A percentile compares a stretch with the other conserved stretches of the same genome.
These are phyloP conservation scores for Sebastiscus tertius DNA, from an alignment of 2,797 vertebrate species.

Conservation along the genomic window DNA sequence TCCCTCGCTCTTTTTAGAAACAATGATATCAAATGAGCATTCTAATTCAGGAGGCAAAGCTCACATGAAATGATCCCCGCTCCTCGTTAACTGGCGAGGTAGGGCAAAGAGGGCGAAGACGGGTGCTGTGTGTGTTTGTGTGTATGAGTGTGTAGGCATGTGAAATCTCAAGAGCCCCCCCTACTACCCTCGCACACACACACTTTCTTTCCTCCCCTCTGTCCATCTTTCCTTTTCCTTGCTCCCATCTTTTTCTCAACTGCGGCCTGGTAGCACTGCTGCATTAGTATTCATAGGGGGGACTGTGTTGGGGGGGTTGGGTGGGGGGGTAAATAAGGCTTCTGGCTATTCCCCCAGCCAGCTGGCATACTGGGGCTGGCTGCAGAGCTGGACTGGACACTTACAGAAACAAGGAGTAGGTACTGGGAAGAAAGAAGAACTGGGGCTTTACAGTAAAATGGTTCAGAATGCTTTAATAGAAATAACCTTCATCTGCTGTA, in stretches of 20 bases:
- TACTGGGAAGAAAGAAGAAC: constrained; percentile 32
- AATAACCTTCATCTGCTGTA: constrained; percentile 30
- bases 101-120: constrained; percentile 50
- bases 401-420: constrained; percentile 54
- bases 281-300: constrained; percentile 73
- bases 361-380: constrained; percentile 65
- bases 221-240: constrained; percentile 42
- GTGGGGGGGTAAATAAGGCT: constrained; percentile 54
- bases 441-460: constrained; percentile 32
- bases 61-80: constrained; percentile 83
- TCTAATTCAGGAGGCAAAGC: constrained; percentile 84
- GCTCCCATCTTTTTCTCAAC: constrained; percentile 38
- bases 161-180: constrained; percentile 21
- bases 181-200: not conserved
- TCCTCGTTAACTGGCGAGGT: constrained; percentile 83
- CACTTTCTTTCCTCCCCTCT: constrained; percentile 14
- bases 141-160: constrained; percentile 32
- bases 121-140: constrained; percentile 32
- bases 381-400: constrained; percentile 51
- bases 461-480: constrained; percentile 22
- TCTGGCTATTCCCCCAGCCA: constrained; percentile 63
- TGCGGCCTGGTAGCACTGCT: constrained; percentile 38
- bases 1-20: constrained; percentile 18
- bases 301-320: constrained; percentile 1
- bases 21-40: constrained; percentile 80